Evolutionary conservation across 2,113 vertebrate genomes (phyloP), one percentile per base, ranked within the genome.

Genomic region (Toxostoma redivivum): DNA sequence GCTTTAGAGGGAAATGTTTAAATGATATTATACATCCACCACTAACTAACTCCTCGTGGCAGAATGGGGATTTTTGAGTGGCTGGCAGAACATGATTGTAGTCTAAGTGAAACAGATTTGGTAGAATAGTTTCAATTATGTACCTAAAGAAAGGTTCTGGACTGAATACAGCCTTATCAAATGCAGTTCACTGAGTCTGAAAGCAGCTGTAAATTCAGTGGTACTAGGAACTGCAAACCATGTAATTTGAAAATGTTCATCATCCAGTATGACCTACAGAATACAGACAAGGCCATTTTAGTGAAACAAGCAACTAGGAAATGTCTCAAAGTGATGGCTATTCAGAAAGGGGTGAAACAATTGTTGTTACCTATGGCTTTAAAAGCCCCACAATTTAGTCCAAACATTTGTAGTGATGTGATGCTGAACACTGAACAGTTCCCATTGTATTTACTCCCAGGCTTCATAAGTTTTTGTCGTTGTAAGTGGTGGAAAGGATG

Each of bases 191-290:
- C 37, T 96, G 97, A 87, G 11, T 97, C 86, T 96, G 96, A 97
- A 97, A 97, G 80, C 92, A 97, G 88, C 67, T 97, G 56, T 94
- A 97, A 98, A 98, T 97, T 97, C 91, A 96, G 76, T 81, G 88
- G 81, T 97, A 98, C 88, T 71, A 96, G 86, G 85, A 96, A 96
- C 78, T 96, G 91, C 78, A 94, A 95, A 94, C 79, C 96, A 90
- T 97, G 86, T 97, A 98, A 98, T 98, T 97, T 98, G 96, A 97
- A 98, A 98, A 94, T 95, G 85, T 96, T 97, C 94, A 80, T 97
- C 93, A 96, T 94, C 62, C 85, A 93, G 50, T 80, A 96, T 50
- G 71, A 86, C 88, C 94, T 96, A 85, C 64, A 91, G 77, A 95
- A 96, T 94, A 86, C 16, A 96, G 94, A 96, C 90, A 97, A 85